phyloP scores from a whole-genome alignment of 2,113 vertebrate genomes.

The Theropithecus gelada region DNA sequence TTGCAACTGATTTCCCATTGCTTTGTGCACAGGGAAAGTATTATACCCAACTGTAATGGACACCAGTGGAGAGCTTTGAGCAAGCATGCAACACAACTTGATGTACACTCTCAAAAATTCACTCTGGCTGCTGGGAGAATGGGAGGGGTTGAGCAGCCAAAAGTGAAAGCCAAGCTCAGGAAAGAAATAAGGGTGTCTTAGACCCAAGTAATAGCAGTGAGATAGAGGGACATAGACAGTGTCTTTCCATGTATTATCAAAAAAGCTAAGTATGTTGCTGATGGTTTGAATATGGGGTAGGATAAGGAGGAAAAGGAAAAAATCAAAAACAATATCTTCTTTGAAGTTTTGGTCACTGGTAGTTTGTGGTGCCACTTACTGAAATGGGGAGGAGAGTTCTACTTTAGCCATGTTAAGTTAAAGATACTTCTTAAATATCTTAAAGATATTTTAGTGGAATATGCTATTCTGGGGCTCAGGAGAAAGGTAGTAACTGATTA shows the following conservation, averaged over 20 bases:
- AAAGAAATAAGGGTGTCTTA: not conserved
- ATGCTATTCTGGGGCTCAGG: not conserved
- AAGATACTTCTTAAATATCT: not conserved
- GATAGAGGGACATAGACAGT: not conserved
- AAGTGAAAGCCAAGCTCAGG: not conserved
- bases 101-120: not conserved
- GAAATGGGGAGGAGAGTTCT: not conserved
- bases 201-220: not conserved
- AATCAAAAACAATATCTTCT: not conserved
- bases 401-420: not conserved
- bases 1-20: accelerated
- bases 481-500: not conserved
- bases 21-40: not conserved
- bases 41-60: not conserved
- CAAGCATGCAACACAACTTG: accelerated
- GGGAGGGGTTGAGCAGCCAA: too few species aligned
- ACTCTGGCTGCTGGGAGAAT: not conserved
- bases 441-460: not conserved
- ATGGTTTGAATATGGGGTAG: not conserved
- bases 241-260: not conserved
- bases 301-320: not conserved
- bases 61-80: not conserved
- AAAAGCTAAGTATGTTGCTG: not conserved
- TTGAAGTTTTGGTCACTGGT: not conserved
- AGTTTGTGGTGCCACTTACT: not conserved